Base-by-base conservation (phyloP, 2,113 vertebrate species). In the Herpetotheres cachinnans region DNA sequence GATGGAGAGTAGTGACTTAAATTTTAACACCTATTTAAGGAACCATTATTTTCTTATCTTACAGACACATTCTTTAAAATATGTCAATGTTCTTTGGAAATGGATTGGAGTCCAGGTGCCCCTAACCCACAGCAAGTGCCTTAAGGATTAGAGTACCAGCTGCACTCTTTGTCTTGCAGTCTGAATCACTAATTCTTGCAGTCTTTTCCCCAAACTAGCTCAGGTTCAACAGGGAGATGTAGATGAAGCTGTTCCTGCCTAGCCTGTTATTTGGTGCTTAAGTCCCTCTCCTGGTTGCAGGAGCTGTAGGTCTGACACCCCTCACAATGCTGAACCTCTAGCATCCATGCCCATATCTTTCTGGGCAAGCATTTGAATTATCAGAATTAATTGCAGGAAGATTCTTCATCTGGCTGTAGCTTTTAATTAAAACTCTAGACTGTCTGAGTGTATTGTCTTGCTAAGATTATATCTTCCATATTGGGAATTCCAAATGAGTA, bases 371-470 rank as follows among this genome's bases (percentile, higher is more conserved):
- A 78, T 62, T 4, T 74, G 50, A 83, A 89, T 86, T 58, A 81
- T 42, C 42, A 81, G 32, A 95, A 86, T 78, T 92, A 95, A 77
- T n/a, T 86, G 38, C 42, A 73, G 13, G 27, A 82, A 49, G 30
- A 58, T 54, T 74, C 42, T 95, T 91, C 67, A 74, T 86, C 55
- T 81, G 46, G 22, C 29, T 84, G n/a, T 58, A 78, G 77, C 44
- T 92, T 93, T 94, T 89, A 94, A 91, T 90, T 94, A 95, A 94
- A 94, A 84, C 27, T 84, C 44, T 78, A 78, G 38, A 61, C 63
- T 62, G 22, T 32, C 52, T 88, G 77, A 71, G 8, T 56, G 13
- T 27, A 86, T 93, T 95, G 82, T 76, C 82, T 90, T 90, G 36
- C 32, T 88, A 73, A 80, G 79, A 96, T 77, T 29, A 30, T 86